These are phyloP conservation scores for Zonitis immaculata DNA, from an alignment of 2,888 invertebrate species.

Conservation along the genomic window DNA sequence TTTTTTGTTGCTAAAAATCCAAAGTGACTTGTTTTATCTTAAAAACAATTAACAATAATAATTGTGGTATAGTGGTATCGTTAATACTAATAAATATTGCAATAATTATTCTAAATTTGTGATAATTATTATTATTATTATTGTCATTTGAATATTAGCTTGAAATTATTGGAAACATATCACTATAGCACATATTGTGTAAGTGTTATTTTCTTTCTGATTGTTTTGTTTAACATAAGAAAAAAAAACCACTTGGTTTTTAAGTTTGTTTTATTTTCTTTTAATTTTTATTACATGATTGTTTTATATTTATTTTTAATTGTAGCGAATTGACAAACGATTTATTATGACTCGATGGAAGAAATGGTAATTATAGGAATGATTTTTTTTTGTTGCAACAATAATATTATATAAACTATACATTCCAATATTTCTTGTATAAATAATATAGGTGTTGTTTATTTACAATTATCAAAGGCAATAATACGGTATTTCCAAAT, in stretches of 20 bases:
- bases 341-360: slow-evolving; percentile 33
- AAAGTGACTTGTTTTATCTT: no score
- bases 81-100: not conserved
- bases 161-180: slow-evolving; percentile 8
- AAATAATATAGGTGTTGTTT: not conserved
- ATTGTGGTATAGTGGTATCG: slow-evolving; percentile 19
- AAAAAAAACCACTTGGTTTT: slow-evolving; percentile 27
- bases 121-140: slow-evolving; percentile 9
- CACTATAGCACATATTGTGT: slow-evolving; percentile 17
- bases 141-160: not conserved
- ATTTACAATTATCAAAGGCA: not conserved
- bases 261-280: no score
- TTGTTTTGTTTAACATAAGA: not conserved
- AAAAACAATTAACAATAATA: slow-evolving; percentile 12
- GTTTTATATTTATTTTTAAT: slow-evolving; percentile 23
- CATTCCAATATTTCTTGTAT: not conserved
- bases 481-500: no score
- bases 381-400: no score
- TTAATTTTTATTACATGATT: no score
- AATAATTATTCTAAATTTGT: slow-evolving; percentile 8
- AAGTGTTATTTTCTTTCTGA: slow-evolving; percentile 6
- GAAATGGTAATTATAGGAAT: slow-evolving; percentile 30
- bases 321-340: slow-evolving; percentile 32
- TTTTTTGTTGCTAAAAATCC: no score
- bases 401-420: not conserved